Conservation (phyloP, 2,113 vertebrate species). For the Trematocara stigmaticum region DNA sequence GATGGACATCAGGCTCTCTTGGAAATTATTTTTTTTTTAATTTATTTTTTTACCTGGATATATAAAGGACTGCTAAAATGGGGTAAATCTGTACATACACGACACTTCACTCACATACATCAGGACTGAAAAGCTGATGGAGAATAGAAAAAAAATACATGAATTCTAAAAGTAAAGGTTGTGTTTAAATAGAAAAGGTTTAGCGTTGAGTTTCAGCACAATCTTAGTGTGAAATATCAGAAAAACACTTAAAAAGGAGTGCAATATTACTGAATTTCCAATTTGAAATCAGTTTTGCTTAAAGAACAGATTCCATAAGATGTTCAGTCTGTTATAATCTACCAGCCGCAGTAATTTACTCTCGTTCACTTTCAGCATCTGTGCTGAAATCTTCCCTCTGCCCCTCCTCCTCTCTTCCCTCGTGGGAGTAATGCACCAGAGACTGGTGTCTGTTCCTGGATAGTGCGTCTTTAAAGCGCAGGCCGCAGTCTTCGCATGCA, state of each 20-base stretch:
- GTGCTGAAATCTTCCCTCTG: background rate
- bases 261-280: background rate
- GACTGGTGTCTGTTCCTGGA: constrained; percentile 76
- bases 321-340: background rate
- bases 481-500: constrained; percentile 74
- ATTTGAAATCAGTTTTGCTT: background rate
- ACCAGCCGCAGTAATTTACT: background rate
- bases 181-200: background rate
- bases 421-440: constrained; percentile 67
- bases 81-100: background rate
- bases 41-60: background rate
- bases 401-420: constrained; percentile 14
- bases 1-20: background rate
- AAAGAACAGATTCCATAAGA: background rate
- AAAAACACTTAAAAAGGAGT: background rate
- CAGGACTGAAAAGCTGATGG: background rate
- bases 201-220: background rate
- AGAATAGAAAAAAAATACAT: background rate
- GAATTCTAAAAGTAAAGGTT: background rate
- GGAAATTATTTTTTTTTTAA: background rate
- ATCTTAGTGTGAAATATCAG: background rate
- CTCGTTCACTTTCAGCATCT: background rate
- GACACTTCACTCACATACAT: background rate
- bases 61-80: background rate
- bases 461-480: constrained; percentile 70